These are phyloP conservation scores for Polypterus senegalus DNA, from an alignment of 2,113 vertebrate species.

Conservation along the genomic window DNA sequence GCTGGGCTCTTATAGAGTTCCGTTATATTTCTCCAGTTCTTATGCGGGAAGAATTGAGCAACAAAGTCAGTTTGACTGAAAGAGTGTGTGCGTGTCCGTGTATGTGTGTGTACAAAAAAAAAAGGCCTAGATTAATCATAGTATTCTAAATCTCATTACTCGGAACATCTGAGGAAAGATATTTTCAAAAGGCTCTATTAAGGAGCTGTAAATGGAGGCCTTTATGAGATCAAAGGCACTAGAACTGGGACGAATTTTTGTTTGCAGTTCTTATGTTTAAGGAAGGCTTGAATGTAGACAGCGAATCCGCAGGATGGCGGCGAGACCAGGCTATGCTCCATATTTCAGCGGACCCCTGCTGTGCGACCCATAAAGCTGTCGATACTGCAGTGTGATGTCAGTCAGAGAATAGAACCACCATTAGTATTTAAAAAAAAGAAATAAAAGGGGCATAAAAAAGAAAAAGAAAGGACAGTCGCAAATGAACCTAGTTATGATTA, in stretches of 20 bases:
- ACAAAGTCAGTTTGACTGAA: constrained; percentile 35
- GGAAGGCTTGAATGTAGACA: constrained; percentile 34
- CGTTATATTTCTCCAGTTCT: constrained; percentile 30
- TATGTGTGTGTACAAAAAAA: constrained; percentile 23
- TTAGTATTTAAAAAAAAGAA: constrained; percentile 6
- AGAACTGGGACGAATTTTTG: constrained; percentile 35
- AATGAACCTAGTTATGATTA: constrained; percentile 57
- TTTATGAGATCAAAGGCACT: constrained; percentile 69
- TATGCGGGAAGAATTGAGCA: constrained; percentile 26
- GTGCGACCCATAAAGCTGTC: constrained; percentile 62
- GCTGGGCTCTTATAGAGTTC: constrained; percentile 39
- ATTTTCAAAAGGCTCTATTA: constrained; percentile 50
- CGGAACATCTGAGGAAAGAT: constrained; percentile 58
- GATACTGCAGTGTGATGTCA: constrained; percentile 52
- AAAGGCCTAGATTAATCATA: constrained; percentile 50
- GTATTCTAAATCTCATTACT: constrained; percentile 65
- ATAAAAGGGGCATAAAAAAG: constrained; percentile 38
- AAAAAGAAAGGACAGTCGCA: constrained; percentile 46
- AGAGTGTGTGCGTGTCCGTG: constrained; percentile 23
- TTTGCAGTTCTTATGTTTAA: constrained; percentile 29
- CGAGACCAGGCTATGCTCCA: constrained; percentile 53
- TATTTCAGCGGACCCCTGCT: constrained; percentile 50
- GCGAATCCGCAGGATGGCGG: constrained; percentile 48
- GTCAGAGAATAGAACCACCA: constrained; percentile 47
- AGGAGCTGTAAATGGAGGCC: constrained; percentile 57